Base-by-base conservation (phyloP, 1,140 invertebrate genomes). In the Formica exsecta region DNA sequence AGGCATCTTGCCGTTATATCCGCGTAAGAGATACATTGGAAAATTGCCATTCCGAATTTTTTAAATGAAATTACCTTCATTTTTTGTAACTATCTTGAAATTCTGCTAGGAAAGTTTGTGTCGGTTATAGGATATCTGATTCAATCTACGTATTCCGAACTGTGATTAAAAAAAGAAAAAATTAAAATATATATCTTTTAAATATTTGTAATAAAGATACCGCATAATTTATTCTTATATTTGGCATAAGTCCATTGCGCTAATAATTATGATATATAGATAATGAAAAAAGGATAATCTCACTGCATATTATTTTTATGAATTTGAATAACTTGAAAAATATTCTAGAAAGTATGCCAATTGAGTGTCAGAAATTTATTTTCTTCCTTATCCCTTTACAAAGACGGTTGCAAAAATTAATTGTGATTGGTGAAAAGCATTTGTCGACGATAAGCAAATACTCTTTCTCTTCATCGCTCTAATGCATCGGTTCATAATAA, bases 401-500 rank as follows among this genome's bases (percentile, higher is more conserved):
- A 32, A 16, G 48, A 19, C 11, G 25, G 51, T 7, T 1, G n/a
- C 7, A 68, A 41, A 68, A 54, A 73, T 36, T 73, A 80, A 80
- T 73, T 59, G 38, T 54, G 64, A 57, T 13, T 38, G 25, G 41
- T 13, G 29, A 61, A 48, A 25, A 83, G 25, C 19, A 16, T 16
- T 57, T 61, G 3, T 32, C 25, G 25, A 61, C 29, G 79, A 36
- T 13, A 51, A 38, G 36, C 22, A 70, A 57, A 80, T 22, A 57
- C 1, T 61, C 1, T 61, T 19, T 70, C 32, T 65, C 38, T 57
- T 62, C 36, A 29, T 59, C 19, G 6, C 71, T 71, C 6, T 36
- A 32, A 36, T 22, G 29, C 64, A 36, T 57, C 32, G 64, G 48
- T 44, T 65, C 29, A 29, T 87, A 83, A 84, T 87, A 76, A 89